These are phyloP conservation scores for Dicrostonyx torquatus DNA, from an alignment of 2,797 vertebrate species.

Conservation along the genomic window DNA sequence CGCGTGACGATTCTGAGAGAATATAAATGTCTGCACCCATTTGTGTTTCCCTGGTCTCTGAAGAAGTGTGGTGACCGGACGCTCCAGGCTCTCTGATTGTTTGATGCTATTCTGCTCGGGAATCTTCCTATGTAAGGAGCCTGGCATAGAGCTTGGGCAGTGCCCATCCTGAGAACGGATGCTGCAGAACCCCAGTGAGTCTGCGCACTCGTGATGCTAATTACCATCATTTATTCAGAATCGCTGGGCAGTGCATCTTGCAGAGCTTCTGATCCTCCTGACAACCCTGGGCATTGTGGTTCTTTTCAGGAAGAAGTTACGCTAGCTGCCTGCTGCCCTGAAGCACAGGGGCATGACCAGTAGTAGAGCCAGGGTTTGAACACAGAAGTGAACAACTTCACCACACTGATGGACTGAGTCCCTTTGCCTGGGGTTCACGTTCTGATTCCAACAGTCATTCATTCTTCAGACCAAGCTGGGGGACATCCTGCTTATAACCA, in stretches of 20 bases:
- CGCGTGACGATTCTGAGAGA: constrained; percentile 38
- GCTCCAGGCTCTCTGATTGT: background rate
- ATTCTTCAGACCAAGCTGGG: constrained; percentile 20
- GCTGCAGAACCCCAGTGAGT: constrained; percentile 20
- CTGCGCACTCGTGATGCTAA: background rate
- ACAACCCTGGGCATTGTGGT: background rate
- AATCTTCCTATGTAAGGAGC: background rate
- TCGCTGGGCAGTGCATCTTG: fast-evolving
- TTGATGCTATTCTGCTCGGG: background rate
- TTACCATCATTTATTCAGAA: background rate
- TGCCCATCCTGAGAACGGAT: background rate
- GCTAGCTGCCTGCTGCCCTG: background rate
- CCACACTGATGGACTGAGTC: background rate
- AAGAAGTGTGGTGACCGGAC: constrained; percentile 1
- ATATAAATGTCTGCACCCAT: background rate
- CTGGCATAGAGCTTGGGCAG: background rate
- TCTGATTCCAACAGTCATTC: background rate
- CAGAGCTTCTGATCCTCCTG: background rate
- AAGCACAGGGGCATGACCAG: background rate
- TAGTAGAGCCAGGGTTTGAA: background rate
- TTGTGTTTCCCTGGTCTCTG: constrained; percentile 53
- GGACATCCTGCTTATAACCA: constrained; percentile 23
- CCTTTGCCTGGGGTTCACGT: background rate
- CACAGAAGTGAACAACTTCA: background rate
- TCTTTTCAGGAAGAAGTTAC: background rate